Conservation (phyloP, 2,113 vertebrate species). For the Synodontis membranacea region DNA sequence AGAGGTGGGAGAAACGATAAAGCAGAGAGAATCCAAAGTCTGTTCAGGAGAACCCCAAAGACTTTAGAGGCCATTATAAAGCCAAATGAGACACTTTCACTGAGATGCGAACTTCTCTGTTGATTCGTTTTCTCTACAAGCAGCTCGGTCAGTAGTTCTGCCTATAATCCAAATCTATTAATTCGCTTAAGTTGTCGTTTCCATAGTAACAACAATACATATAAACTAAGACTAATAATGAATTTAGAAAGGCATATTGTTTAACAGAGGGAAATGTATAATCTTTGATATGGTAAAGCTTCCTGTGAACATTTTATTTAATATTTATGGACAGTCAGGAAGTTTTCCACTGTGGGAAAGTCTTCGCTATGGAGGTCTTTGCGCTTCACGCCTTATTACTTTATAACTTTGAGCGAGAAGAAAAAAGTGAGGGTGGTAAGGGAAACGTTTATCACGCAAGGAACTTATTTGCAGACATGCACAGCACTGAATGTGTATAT, state of each 20-base stretch:
- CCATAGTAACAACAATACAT: neutral
- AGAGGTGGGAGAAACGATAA: neutral
- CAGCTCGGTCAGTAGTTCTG: neutral
- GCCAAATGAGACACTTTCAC: neutral
- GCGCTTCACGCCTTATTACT: neutral
- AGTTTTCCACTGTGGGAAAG: neutral
- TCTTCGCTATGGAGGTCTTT: neutral
- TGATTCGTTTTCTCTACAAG: neutral
- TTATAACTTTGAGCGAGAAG: neutral
- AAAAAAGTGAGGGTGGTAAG: neutral
- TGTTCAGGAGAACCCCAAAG: neutral
- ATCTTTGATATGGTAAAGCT: neutral
- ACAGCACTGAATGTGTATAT: neutral
- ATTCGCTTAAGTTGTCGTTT: neutral
- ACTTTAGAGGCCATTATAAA: neutral
- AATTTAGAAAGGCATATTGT: neutral
- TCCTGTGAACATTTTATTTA: neutral
- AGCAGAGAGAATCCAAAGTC: neutral
- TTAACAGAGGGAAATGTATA: neutral
- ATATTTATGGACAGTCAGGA: neutral
- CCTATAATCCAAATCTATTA: neutral
- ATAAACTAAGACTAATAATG: neutral
- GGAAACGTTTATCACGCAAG: neutral
- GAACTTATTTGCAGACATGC: neutral
- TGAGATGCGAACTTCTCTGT: neutral